phyloP scores from a whole-genome alignment of 2,888 invertebrate species.

The Andrena camellia region DNA sequence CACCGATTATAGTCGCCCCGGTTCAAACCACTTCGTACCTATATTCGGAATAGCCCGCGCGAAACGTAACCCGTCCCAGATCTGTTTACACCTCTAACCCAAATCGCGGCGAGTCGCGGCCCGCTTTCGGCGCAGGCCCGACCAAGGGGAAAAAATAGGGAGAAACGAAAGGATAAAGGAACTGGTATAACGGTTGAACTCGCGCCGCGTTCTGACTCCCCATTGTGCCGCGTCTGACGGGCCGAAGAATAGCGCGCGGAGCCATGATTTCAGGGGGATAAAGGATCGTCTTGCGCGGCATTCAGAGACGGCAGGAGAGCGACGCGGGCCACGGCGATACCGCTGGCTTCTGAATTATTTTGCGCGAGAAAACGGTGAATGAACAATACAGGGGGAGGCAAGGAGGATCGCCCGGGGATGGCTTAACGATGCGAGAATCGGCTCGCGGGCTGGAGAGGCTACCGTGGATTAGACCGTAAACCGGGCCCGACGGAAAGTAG shows the following conservation, averaged over 20 bases:
- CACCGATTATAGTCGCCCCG: slow-evolving; percentile 10
- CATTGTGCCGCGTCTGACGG: slow-evolving; percentile 61
- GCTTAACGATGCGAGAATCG: slow-evolving; percentile 9
- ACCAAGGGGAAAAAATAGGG: background rate
- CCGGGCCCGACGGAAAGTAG: background rate
- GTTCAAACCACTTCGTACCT: background rate
- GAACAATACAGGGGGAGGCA: slow-evolving; percentile 12
- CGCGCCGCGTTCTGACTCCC: slow-evolving; percentile 48
- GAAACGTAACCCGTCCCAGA: background rate
- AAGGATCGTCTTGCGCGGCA: slow-evolving; percentile 60
- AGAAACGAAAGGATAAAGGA: slow-evolving; percentile 57
- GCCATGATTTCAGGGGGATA: slow-evolving; percentile 61
- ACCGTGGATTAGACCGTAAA: background rate
- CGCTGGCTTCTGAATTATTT: slow-evolving; percentile 41
- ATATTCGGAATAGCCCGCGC: slow-evolving; percentile 10
- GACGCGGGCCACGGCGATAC: slow-evolving; percentile 1
- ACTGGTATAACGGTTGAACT: slow-evolving; percentile 52
- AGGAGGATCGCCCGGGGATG: background rate
- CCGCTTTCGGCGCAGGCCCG: slow-evolving; percentile 25
- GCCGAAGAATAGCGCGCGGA: slow-evolving; percentile 62
- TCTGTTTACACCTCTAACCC: background rate
- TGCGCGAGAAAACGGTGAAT: slow-evolving; percentile 24
- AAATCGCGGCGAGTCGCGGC: slow-evolving; percentile 14
- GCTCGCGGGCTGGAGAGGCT: background rate
- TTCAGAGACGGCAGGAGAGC: slow-evolving; percentile 34